Conservation (phyloP, 2,888 invertebrate genomes). For the Tribolium freemani region DNA sequence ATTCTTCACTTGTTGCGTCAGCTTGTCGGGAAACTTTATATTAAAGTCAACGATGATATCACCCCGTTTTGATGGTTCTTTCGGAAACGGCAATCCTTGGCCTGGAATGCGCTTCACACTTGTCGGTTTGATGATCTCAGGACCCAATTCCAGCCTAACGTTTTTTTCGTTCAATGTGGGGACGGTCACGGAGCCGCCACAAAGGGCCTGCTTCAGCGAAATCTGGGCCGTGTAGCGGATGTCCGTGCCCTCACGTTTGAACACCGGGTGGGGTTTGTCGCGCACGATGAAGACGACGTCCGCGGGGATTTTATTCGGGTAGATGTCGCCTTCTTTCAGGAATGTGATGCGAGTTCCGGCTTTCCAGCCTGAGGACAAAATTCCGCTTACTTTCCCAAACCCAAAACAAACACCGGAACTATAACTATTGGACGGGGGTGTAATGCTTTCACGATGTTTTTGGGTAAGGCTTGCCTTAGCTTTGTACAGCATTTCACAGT, state of each 20-base stretch:
- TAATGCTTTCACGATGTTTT: too few species aligned
- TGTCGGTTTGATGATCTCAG: constrained; percentile 88
- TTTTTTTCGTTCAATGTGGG: constrained; percentile 88
- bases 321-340: constrained; percentile 94
- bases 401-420: too few species aligned
- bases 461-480: too few species aligned
- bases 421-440: too few species aligned
- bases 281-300: constrained; percentile 95
- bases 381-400: too few species aligned
- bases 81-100: constrained; percentile 91
- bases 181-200: constrained; percentile 86
- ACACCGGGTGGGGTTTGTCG: constrained; percentile 89
- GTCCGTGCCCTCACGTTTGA: constrained; percentile 93
- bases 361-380: constrained; percentile 82
- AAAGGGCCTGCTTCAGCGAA: constrained; percentile 88
- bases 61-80: constrained; percentile 89
- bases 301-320: constrained; percentile 90
- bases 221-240: constrained; percentile 87
- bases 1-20: constrained; percentile 46
- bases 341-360: constrained; percentile 97
- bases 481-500: too few species aligned
- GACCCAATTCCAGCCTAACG: constrained; percentile 79
- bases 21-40: constrained; percentile 87
- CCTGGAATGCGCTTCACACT: constrained; percentile 87
- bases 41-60: constrained; percentile 93